Evolutionary conservation across 2,888 invertebrate species (phyloP).

Genomic region (Oeneis ivallda): DNA sequence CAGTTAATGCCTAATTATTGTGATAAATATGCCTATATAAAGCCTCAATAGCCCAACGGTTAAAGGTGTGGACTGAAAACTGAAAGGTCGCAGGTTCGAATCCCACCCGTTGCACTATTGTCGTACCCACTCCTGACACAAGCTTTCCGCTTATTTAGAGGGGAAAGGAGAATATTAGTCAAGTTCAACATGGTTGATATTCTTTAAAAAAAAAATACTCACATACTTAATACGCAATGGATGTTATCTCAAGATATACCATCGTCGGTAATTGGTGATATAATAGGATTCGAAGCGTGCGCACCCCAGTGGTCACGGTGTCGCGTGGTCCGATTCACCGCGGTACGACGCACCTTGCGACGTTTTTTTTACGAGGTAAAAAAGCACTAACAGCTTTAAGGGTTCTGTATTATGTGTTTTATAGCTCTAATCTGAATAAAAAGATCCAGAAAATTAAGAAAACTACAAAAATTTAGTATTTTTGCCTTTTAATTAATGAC

Average conservation of each 20-base stretch:
- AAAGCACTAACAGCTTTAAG: conserved; percentile 39
- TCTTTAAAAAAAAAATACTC: too few species aligned
- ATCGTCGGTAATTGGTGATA: conserved; percentile 36
- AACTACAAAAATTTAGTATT: background rate
- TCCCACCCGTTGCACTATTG: too few species aligned
- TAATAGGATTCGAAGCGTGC: conserved; percentile 49
- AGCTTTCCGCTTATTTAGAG: too few species aligned
- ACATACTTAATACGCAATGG: conserved; percentile 32
- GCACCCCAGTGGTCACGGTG: conserved; percentile 70
- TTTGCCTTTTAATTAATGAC: too few species aligned
- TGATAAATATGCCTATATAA: too few species aligned
- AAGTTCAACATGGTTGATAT: too few species aligned
- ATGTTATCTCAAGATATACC: conserved; percentile 7
- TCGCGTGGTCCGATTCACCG: conserved; percentile 72
- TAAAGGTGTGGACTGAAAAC: too few species aligned
- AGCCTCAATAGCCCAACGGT: too few species aligned
- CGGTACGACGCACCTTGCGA: conserved; percentile 73
- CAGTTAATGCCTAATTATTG: too few species aligned
- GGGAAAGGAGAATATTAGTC: too few species aligned
- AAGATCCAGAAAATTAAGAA: background rate
- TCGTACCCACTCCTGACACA: too few species aligned
- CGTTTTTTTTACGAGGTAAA: conserved; percentile 50
- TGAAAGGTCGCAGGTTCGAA: too few species aligned
- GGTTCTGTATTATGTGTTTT: conserved; percentile 47
- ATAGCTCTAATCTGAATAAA: background rate